Evolutionary conservation across 2,888 invertebrate genomes (phyloP).

Genomic region (Limenitis camilla): DNA sequence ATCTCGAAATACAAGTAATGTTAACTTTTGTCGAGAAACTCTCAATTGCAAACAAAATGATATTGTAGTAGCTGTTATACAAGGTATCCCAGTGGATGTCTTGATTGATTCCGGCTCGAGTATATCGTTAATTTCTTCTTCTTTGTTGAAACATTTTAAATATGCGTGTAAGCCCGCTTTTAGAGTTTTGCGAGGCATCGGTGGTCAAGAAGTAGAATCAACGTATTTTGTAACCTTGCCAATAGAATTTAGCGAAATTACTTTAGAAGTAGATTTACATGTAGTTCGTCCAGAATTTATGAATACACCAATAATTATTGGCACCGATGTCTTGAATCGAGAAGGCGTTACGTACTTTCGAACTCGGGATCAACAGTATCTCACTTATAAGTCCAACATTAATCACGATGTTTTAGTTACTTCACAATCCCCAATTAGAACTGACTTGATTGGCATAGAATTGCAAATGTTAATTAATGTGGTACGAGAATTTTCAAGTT

Average conservation of each 20-base stretch:
- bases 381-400: not conserved
- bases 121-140: conserved; percentile 22
- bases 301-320: conserved; percentile 24
- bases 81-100: conserved; percentile 16
- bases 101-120: conserved; percentile 16
- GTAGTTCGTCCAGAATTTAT: conserved; percentile 22
- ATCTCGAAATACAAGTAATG: conserved; percentile 10
- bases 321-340: conserved; percentile 27
- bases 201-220: conserved; percentile 8
- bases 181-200: conserved; percentile 14
- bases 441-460: too few relatives aligned
- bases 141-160: conserved; percentile 11
- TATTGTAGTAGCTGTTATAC: conserved; percentile 15
- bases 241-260: conserved; percentile 14
- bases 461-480: too few relatives aligned
- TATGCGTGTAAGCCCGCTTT: conserved; percentile 2
- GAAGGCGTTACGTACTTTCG: conserved; percentile 24
- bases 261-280: conserved; percentile 21
- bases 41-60: not conserved
- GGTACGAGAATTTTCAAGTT: too few relatives aligned
- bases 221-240: conserved; percentile 13
- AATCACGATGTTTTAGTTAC: not conserved
- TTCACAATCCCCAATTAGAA: too few relatives aligned
- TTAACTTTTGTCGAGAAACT: conserved; percentile 14
- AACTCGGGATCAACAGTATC: conserved; percentile 18